A percentile compares a stretch with the other conserved stretches of the same genome.
Conservation (phyloP, 2,797 vertebrate species). For the Onychomys torridus region DNA sequence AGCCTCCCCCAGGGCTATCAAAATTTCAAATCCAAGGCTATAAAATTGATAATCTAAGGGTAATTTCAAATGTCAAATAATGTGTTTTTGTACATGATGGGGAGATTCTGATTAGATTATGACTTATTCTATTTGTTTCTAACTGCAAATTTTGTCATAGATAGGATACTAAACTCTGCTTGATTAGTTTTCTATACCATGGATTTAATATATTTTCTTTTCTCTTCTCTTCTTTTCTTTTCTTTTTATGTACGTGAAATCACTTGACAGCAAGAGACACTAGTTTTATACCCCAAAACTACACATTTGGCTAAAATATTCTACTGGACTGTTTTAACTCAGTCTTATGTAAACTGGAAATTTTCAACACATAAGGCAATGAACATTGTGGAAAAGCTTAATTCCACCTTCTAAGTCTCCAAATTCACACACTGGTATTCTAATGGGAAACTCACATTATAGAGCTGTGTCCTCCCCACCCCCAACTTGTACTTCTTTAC, state of each 20-base stretch:
- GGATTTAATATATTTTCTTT: neutral
- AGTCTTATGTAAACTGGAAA: neutral
- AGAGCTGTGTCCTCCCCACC: neutral
- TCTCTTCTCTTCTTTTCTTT: neutral
- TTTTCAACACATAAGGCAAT: neutral
- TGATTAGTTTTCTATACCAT: neutral
- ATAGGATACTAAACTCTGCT: neutral
- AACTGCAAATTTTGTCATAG: neutral
- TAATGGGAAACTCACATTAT: neutral
- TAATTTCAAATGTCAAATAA: neutral
- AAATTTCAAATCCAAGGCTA: neutral
- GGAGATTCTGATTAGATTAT: neutral
- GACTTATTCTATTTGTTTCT: neutral
- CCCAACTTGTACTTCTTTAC: neutral
- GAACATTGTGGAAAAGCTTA: neutral
- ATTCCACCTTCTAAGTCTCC: neutral
- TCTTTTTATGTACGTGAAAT: neutral
- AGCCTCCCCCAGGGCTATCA: neutral
- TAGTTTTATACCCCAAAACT: neutral
- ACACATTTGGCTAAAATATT: neutral
- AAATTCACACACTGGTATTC: neutral
- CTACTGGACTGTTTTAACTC: neutral
- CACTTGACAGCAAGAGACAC: neutral
- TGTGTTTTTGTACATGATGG: neutral
- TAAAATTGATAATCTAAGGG: neutral